Evolutionary conservation across 2,113 vertebrate genomes (phyloP).

Genomic region (Passer montanus): DNA sequence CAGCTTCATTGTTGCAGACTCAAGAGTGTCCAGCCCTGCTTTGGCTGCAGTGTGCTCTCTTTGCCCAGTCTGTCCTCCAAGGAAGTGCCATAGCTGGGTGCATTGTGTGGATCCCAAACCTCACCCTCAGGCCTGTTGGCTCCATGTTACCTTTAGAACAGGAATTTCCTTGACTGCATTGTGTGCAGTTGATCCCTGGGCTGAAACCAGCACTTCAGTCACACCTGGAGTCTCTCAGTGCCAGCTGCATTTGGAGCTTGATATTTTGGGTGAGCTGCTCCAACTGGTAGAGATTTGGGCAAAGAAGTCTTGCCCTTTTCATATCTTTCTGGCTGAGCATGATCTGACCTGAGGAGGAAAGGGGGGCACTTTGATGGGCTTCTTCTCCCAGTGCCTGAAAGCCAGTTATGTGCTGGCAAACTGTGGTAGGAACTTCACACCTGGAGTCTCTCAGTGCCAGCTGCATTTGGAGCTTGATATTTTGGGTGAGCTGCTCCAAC

Average conservation of each 20-base stretch:
- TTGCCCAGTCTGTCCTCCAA: neutral
- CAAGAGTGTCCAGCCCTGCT: neutral
- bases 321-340: neutral
- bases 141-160: neutral
- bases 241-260: neutral
- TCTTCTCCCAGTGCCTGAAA: neutral
- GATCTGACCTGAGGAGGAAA: neutral
- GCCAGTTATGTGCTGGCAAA: neutral
- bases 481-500: no score
- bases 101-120: neutral
- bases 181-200: neutral
- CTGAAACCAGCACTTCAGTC: neutral
- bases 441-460: no score
- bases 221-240: neutral
- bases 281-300: neutral
- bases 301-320: neutral
- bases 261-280: neutral
- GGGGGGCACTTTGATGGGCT: neutral
- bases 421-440: neutral
- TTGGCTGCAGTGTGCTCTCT: accelerated
- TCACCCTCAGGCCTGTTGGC: neutral
- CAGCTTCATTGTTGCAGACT: neutral
- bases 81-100: neutral
- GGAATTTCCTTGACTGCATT: neutral
- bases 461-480: no score